Evolutionary conservation across 2,113 vertebrate species (phyloP).

Genomic region (Lontra canadensis): DNA sequence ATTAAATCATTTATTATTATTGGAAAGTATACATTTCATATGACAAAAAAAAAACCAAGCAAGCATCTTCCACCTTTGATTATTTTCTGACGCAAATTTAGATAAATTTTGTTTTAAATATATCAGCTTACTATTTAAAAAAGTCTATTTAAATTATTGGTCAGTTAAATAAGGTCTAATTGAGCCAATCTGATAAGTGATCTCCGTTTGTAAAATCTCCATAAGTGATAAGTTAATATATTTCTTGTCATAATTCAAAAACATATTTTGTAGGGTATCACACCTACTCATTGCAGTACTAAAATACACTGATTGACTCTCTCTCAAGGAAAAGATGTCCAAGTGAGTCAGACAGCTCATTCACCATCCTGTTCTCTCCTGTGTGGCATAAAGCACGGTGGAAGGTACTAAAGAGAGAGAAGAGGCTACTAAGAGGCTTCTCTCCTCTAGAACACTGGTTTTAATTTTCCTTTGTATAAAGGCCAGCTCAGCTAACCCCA

Average conservation of each 20-base stretch:
- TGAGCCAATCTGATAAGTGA: background rate
- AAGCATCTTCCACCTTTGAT: background rate
- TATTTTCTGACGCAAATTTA: background rate
- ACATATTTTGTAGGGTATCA: background rate
- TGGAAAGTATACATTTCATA: background rate
- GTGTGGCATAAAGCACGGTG: background rate
- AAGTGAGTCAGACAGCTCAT: background rate
- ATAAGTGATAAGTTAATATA: background rate
- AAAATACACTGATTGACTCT: background rate
- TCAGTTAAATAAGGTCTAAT: background rate
- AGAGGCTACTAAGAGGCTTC: background rate
- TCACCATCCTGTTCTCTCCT: background rate
- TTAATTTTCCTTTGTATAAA: background rate
- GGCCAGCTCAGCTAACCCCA: background rate
- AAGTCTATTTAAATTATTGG: background rate
- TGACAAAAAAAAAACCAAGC: background rate
- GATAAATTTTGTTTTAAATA: background rate
- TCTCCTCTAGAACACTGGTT: background rate
- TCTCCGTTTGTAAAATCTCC: background rate
- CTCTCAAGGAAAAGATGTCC: too few species aligned
- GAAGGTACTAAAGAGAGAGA: background rate
- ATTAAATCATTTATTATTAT: background rate
- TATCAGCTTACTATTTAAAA: background rate
- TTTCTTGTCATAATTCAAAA: background rate
- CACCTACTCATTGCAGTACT: fast-evolving